Evolutionary conservation across 2,797 vertebrate species (phyloP), one percentile per base, ranked within the genome.

Genomic region (Spea hammondii): DNA sequence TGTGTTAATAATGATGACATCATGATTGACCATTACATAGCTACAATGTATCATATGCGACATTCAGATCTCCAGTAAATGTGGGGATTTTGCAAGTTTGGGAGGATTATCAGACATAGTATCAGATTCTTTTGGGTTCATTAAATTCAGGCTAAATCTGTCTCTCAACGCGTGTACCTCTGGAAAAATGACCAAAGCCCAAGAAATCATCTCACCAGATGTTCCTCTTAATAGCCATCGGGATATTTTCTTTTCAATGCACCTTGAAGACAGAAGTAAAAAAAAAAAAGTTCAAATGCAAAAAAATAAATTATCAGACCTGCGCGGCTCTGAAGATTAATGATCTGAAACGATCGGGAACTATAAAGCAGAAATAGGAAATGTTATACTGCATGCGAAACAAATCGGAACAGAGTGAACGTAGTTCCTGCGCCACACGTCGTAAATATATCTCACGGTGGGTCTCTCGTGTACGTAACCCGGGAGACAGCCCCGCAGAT

Each of bases 371-470:
- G 47, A 14, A 78, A 0, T 1, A 6, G 17, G 60, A 48, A 64
- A 57, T 55, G 59, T 86, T 85, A 49, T 70, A 78, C 57, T 59
- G 66, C 83, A 54, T 69, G 53, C 76, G 62, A 86, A 87, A 82
- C 80, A 86, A 87, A 83, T 73, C 8, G 6, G 5, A 81, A 51
- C n/a, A 72, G 4, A 50, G 55, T 83, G 72, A 77, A 64, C 83
- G 75, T 82, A 54, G 8, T 79, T 83, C 77, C 49, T 83, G 80
- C 47, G 73, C 74, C 50, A 32, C 77, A 86, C 72, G 78, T 87
- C 71, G 78, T 82, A 87, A 89, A 84, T 77, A 87, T 84, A 72
- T 79, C 71, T 13, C 12, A 68, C 81, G 46, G 84, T 46, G 70
- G 9, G 72, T 84, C 55, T 88, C 57, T 11, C 48, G 2, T 70